Conservation (phyloP, 2,113 vertebrate genomes). For the Struthidea cinerea region DNA sequence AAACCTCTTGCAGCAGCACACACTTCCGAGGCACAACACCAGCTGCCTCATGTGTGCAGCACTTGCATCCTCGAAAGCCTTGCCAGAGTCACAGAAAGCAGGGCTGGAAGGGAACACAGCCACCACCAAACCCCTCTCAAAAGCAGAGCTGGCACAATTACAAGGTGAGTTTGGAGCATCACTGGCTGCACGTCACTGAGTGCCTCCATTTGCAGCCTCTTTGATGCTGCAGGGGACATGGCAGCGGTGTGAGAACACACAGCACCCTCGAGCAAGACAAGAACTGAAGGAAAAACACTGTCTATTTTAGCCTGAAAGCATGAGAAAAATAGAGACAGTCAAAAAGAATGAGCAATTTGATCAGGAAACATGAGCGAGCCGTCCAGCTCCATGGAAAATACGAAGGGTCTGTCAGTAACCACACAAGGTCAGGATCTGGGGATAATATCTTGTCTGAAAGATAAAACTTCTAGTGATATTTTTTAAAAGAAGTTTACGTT, state of each 20-base stretch:
- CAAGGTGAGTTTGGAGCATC: neutral
- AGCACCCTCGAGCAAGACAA: neutral
- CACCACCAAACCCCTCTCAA: neutral
- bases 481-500: neutral
- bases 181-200: neutral
- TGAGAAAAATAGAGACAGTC: neutral
- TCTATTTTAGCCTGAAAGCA: constrained; percentile 4
- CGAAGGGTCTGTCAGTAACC: neutral
- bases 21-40: fast-evolving
- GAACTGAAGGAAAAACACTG: neutral
- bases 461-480: neutral
- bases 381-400: constrained; percentile 5
- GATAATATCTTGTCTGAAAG: constrained; percentile 18
- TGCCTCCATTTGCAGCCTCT: neutral
- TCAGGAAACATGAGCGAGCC: constrained; percentile 2
- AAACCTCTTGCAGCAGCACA: neutral
- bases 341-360: constrained; percentile 13
- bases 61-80: neutral
- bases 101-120: neutral
- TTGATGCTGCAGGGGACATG: neutral
- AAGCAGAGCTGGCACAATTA: neutral
- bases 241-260: neutral
- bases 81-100: neutral
- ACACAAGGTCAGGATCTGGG: neutral
- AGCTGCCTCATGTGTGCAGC: neutral